A percentile compares a stretch with the other conserved stretches of the same genome.
Evolutionary conservation across 1,140 invertebrate genomes (phyloP).

Genomic region (Cydia fagiglandana): DNA sequence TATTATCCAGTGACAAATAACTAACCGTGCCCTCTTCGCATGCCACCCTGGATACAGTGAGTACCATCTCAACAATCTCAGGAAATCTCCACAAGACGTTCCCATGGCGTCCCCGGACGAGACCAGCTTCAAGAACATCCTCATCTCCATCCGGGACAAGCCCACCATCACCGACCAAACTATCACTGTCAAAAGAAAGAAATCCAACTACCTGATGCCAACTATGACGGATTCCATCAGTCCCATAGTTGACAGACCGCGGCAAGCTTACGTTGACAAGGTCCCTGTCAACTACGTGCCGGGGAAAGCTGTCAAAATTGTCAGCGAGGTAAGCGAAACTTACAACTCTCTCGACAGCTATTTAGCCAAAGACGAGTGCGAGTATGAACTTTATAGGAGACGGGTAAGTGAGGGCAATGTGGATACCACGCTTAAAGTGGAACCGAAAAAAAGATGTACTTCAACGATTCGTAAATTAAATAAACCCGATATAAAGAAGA

Average conservation of each 20-base stretch:
- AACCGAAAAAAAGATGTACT: constrained; percentile 62
- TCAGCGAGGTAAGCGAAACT: constrained; percentile 73
- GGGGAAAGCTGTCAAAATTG: constrained; percentile 70
- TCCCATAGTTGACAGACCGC: constrained; percentile 58
- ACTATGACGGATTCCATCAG: constrained; percentile 59
- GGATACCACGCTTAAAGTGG: constrained; percentile 38
- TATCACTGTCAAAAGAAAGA: constrained; percentile 60
- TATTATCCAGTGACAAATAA: constrained; percentile 51
- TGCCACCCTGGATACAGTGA: constrained; percentile 69
- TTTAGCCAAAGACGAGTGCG: constrained; percentile 54
- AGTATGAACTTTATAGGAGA: constrained; percentile 57
- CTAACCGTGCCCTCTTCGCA: constrained; percentile 56
- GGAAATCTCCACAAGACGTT: constrained; percentile 66
- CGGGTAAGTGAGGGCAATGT: constrained; percentile 68
- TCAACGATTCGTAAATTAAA: constrained; percentile 65
- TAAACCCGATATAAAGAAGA: constrained; percentile 66
- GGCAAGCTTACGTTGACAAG: constrained; percentile 67
- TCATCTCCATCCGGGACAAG: constrained; percentile 68
- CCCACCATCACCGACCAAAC: constrained; percentile 66
- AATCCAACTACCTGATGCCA: constrained; percentile 60
- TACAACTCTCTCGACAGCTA: constrained; percentile 65
- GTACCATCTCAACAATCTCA: constrained; percentile 65
- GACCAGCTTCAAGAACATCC: constrained; percentile 68
- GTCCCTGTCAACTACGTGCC: constrained; percentile 61
- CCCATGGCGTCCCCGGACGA: constrained; percentile 67